Evolutionary conservation across 30 jellyfish, hydroid and myxozoan species (phyloP).

Genomic region (Hydractinia echinata): DNA sequence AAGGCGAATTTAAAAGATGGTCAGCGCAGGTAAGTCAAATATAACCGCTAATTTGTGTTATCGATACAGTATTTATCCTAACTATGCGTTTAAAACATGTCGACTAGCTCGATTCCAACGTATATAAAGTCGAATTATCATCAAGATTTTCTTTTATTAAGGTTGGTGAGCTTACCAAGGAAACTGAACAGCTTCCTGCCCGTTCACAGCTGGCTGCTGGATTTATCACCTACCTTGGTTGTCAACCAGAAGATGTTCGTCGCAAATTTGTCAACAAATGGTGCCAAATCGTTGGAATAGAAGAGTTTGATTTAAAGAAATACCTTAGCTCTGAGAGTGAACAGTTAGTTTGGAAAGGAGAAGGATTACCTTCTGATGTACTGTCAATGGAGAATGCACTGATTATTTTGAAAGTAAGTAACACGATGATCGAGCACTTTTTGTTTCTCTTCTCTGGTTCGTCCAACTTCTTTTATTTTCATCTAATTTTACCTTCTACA

Average conservation of each 20-base stretch:
- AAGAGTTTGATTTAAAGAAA: slow-evolving; percentile 55
- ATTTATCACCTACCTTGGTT: slow-evolving; percentile 74
- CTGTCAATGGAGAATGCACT: slow-evolving; percentile 89
- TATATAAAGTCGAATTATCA: neutral
- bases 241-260: slow-evolving; percentile 78
- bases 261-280: slow-evolving; percentile 55
- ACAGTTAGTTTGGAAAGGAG: slow-evolving; percentile 80
- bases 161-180: slow-evolving; percentile 75
- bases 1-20: slow-evolving; percentile 88
- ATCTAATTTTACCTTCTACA: neutral
- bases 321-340: slow-evolving; percentile 80
- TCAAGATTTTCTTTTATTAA: neutral
- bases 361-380: slow-evolving; percentile 90
- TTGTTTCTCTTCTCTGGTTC: too few species aligned
- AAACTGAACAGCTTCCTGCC: slow-evolving; percentile 68
- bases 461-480: too few species aligned
- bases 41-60: too few species aligned
- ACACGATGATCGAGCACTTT: too few species aligned
- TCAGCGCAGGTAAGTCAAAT: slow-evolving; percentile 55
- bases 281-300: slow-evolving; percentile 54
- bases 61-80: too few species aligned
- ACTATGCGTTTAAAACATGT: too few species aligned
- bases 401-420: slow-evolving; percentile 59
- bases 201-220: slow-evolving; percentile 93
- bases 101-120: too few species aligned